phyloP scores from a whole-genome alignment of 2,113 vertebrate genomes.

The Antechinus stuartii region DNA sequence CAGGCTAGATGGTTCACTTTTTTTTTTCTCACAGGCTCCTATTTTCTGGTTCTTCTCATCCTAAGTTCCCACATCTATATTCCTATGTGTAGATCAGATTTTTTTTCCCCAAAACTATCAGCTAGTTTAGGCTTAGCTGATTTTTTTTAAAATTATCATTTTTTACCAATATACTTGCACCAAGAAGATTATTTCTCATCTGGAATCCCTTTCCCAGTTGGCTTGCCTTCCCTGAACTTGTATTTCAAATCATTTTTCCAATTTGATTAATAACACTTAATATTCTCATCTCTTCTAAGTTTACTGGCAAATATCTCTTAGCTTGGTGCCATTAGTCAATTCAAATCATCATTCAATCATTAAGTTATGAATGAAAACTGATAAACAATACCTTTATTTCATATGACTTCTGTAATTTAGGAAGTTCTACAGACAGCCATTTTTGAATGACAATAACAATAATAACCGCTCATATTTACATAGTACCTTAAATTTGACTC shows the following conservation, averaged over 20 bases:
- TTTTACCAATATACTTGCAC: neutral
- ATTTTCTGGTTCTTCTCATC: slow-evolving; percentile 16
- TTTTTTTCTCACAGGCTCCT: slow-evolving; percentile 24
- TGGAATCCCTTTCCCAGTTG: neutral
- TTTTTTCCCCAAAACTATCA: neutral
- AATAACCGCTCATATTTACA: neutral
- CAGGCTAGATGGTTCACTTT: neutral
- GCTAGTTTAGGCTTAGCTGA: neutral
- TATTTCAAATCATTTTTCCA: slow-evolving; percentile 31
- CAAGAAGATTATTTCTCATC: neutral
- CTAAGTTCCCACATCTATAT: neutral
- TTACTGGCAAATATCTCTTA: slow-evolving; percentile 10
- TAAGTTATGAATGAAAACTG: neutral
- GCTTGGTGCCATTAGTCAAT: neutral
- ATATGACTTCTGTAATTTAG: neutral
- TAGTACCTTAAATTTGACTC: neutral
- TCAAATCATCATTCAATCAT: neutral
- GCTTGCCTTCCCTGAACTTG: neutral
- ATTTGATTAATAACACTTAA: slow-evolving; percentile 19
- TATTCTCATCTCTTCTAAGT: slow-evolving; percentile 1
- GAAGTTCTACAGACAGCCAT: neutral
- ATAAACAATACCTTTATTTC: neutral
- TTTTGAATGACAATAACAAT: neutral
- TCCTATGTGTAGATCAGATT: neutral
- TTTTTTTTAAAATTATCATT: neutral